Percentiles rank a stretch among this genome's conserved stretches.
phyloP scores from a whole-genome alignment of 2,797 vertebrate genomes.

The Enteromius afrohamiltoni region DNA sequence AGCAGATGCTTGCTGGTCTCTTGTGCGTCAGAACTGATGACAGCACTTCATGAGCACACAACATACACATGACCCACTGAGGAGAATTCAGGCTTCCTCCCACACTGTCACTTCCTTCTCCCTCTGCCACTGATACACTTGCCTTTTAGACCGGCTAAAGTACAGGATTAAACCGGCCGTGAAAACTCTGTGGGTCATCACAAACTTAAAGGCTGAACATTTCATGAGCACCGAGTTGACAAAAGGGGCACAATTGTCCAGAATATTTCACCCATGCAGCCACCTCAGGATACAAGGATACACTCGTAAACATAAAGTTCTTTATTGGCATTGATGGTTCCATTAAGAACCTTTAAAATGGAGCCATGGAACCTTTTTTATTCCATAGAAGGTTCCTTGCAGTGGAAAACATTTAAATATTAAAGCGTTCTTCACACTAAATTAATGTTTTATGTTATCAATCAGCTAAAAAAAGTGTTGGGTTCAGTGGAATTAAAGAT shows the following conservation, averaged over 20 bases:
- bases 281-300: neutral
- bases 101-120: constrained; percentile 54
- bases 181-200: constrained; percentile 13
- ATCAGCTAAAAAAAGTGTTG: neutral
- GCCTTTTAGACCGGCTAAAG: constrained; percentile 34
- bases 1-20: constrained; percentile 81
- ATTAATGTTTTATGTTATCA: neutral
- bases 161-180: constrained; percentile 40
- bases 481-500: constrained; percentile 3
- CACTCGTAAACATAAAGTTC: neutral
- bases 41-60: constrained; percentile 78
- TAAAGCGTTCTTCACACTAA: neutral
- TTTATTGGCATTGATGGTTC: neutral
- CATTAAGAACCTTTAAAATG: neutral
- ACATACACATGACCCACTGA: constrained; percentile 76
- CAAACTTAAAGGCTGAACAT: constrained; percentile 5
- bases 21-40: constrained; percentile 80
- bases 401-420: neutral
- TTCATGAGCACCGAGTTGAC: constrained; percentile 11
- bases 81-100: constrained; percentile 68
- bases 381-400: neutral
- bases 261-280: neutral
- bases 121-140: constrained; percentile 49
- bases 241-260: neutral
- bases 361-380: neutral